Base-by-base conservation (phyloP, 64 coral and sea anemone species). In the Dendronephthya gigantea region DNA sequence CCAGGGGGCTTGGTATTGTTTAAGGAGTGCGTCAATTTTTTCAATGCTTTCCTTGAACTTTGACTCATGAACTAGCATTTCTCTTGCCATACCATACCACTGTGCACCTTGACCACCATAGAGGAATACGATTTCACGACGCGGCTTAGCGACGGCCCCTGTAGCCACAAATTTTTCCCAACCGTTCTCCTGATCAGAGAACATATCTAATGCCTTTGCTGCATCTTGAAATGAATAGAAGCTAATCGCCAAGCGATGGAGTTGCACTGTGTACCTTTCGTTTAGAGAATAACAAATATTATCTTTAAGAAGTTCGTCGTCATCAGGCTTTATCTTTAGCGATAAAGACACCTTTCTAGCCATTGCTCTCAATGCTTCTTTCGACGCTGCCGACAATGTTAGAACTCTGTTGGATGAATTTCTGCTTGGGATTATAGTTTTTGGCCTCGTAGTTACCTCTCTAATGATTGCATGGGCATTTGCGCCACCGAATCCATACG, bases 101-200 rank as follows among this genome's bases (percentile, higher is more conserved):
- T 86, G 82, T 0, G 90, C 87, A 0, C 93, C 93, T 59, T 94
- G 93, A 27, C 93, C 93, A 34, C 93, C 93, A 79, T 91, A 94
- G 58, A 94, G 33, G 48, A 94, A 94, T 0, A 84, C 86, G 43
- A 89, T 12, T 50, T 85, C 88, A 16, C 48, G 32, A 12, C 45
- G 23, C 28, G 19, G 9, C 1, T 35, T 43, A 10, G 32, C 66
- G 3, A n/a, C 8, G 9, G 85, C 82, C 0, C 86, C 86, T 30
- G 39, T 48, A 15, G 50, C 43, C 35, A 85, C 82, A 19, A 38
- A 7, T 35, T 88, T 81, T 28, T 92, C 82, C 59, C 49, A 92
- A 4, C 83, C 90, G 9, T 83, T 7, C 7, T 43, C 66, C 22
- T 48, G 43, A 35, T 84, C 2, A 2, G 82, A 32, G 39, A 84